Percentiles rank a stretch among this genome's conserved stretches.
Evolutionary conservation across 1,140 invertebrate species (phyloP).

Genomic region (Neuroterus valhalla): DNA sequence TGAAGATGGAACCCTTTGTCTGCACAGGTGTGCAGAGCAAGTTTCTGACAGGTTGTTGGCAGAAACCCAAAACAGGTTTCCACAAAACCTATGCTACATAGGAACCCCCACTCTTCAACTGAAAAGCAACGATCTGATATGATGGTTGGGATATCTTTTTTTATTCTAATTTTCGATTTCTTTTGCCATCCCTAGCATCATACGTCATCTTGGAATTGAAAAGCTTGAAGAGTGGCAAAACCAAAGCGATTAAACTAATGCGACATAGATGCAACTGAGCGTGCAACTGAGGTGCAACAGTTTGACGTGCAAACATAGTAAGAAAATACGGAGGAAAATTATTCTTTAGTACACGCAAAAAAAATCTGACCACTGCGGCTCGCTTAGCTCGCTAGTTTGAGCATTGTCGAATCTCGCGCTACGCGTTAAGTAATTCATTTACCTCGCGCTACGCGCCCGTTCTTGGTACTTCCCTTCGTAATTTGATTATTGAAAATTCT

Average conservation of each 20-base stretch:
- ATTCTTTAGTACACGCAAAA: background rate
- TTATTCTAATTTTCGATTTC: slow-evolving; percentile 33
- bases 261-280: slow-evolving; percentile 10
- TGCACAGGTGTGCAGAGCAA: slow-evolving; percentile 62
- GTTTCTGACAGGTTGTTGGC: slow-evolving; percentile 65
- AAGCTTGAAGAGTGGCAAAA: slow-evolving; percentile 11
- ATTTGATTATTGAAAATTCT: too few species aligned
- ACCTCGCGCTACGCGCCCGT: background rate
- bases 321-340: background rate
- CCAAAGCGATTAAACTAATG: background rate
- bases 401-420: too few species aligned
- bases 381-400: too few species aligned
- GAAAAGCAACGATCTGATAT: slow-evolving; percentile 30
- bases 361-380: too few species aligned
- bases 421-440: too few species aligned
- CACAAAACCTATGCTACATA: slow-evolving; percentile 56
- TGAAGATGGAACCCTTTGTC: slow-evolving; percentile 61
- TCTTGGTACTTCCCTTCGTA: background rate
- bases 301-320: background rate
- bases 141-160: slow-evolving; percentile 41
- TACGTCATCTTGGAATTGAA: slow-evolving; percentile 48
- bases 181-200: slow-evolving; percentile 29
- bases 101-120: slow-evolving; percentile 30
- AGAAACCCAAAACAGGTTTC: slow-evolving; percentile 65
- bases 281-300: too few species aligned